Evolutionary conservation across 2,888 invertebrate genomes (phyloP), one percentile per base, ranked within the genome.

Genomic region (Ischnus inquisitorius): DNA sequence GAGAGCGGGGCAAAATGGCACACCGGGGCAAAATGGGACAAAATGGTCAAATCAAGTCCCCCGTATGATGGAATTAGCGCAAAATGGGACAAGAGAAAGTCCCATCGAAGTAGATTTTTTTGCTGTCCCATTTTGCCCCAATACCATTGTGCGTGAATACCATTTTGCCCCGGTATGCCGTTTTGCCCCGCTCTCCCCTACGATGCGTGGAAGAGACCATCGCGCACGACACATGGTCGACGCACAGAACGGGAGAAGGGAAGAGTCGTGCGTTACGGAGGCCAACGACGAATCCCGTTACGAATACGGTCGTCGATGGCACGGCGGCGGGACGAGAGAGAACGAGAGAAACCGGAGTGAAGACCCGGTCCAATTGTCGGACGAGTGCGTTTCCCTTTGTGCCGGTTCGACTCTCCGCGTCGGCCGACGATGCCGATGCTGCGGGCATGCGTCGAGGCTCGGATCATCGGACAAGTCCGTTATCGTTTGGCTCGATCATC

Each of bases 361-460:
- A 67, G 67, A n/a, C 25, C 67, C 25, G 67, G 67, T 67, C 67
- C 67, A 67, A 67, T 67, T 67, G 67, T 67, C 67, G 48, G 46
- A 46, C 48, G 67, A 46, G 69, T 54, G 54, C 69, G 69, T 54
- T 69, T 69, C 28, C 54, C 69, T 39, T 39, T 54, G 69, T 39
- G 39, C 51, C 22, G 22, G 3, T 10, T 69, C n/a, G 34, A 54
- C 14, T 54, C 51, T 51, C 51, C 1, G 5, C 34, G 28, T 54
- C 34, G 54, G 16, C 51, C 19, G 28, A 43, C 3, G 10, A 8
- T 16, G 10, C 67, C 12, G 34, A 51, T 51, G 68, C 22, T 16
- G 51, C 2, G 4, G 54, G 46, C n/a, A 1, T 28, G 0, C 39
- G n/a, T n/a, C 6, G 54, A 54, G 54, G 54, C 16, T 54, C 6